Base-by-base conservation (phyloP, 2,797 vertebrate genomes). In the Malacoraja senta region DNA sequence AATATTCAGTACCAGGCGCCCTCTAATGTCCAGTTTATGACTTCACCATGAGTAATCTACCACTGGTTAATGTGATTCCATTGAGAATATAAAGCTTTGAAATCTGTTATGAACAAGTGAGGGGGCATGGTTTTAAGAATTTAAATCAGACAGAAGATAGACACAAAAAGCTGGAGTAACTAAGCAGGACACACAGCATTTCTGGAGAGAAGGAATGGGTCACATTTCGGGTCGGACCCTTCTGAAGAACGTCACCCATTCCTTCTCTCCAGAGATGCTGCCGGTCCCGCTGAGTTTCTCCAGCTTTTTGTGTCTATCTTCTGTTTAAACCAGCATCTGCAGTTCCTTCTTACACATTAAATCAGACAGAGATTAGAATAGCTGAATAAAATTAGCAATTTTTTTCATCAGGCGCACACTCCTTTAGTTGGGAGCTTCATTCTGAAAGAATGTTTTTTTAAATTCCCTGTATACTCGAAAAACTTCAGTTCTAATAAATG, bases 11-110 rank as follows among this genome's bases (percentile, higher is more conserved):
- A 68, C 8, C 21, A 17, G 63, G 8, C 61, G 84, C 84, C 84
- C 84, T 88, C 84, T 88, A 68, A 21, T 88, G 84, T 61, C 29
- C 21, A 21, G 24, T 88, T 88, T 68, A 88, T n/a, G 35, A 88
- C 65, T 88, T 88, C 32, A 88, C 32, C 65, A 3, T 88, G 15
- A 35, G 15, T 68, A 19, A 68, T 68, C 61, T 13, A 63, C 26
- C 26, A 63, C 58, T 63, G 58, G 3, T 19, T 1, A 24, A 35
- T 63, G n/a, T 86, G 83, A 35, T 17, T 65, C 17, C n/a, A 88
- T 32, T 88, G 61, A 17, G 21, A 88, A 68, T 68, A 88, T 19
- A 35, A 44, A n/a, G 84, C 10, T 88, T 68, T 88, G 35, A 9
- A 17, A 88, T 65, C 17, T 8, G 9, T 68, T 65, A n/a, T 86